These are phyloP conservation scores for Brachypodius melanocephalos DNA, from an alignment of 2,113 vertebrate genomes.

Conservation along the genomic window DNA sequence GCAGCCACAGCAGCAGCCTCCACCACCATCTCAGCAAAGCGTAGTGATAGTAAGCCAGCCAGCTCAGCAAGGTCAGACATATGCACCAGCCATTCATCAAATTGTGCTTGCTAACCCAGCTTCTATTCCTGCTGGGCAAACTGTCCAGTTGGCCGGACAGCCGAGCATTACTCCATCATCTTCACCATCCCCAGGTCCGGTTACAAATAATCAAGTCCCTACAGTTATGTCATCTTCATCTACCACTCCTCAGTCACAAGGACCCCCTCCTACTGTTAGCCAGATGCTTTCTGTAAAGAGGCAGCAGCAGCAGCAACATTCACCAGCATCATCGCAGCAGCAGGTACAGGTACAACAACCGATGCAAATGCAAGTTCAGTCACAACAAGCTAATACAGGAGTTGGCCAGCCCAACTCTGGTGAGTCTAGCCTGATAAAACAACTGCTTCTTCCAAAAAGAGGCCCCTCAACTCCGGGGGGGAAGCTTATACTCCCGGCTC, in stretches of 20 bases:
- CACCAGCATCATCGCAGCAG: slow-evolving; percentile 77
- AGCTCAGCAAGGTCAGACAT: slow-evolving; percentile 87
- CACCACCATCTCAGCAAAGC: slow-evolving; percentile 83
- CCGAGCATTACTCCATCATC: slow-evolving; percentile 81
- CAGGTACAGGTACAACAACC: slow-evolving; percentile 78
- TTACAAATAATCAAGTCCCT: slow-evolving; percentile 77
- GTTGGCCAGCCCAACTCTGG: slow-evolving; percentile 83
- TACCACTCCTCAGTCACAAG: slow-evolving; percentile 81
- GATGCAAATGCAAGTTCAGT: slow-evolving; percentile 80
- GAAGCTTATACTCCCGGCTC: slow-evolving; percentile 96
- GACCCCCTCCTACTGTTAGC: slow-evolving; percentile 86
- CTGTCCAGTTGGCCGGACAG: slow-evolving; percentile 89
- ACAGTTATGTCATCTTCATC: slow-evolving; percentile 77
- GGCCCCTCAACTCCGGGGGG: slow-evolving; percentile 95
- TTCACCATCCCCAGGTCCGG: slow-evolving; percentile 77
- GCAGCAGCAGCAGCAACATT: slow-evolving; percentile 85
- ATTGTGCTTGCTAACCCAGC: slow-evolving; percentile 94
- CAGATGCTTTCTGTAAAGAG: slow-evolving; percentile 93
- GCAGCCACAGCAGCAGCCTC: slow-evolving; percentile 73
- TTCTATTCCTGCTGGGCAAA: slow-evolving; percentile 81
- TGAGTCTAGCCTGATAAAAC: slow-evolving; percentile 98
- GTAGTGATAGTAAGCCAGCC: slow-evolving; percentile 92
- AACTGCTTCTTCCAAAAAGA: slow-evolving; percentile 97
- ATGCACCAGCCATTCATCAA: slow-evolving; percentile 95
- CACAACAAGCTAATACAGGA: slow-evolving; percentile 75